Evolutionary conservation across 2,888 invertebrate species (phyloP).

Genomic region (Melinaea marsaeus): DNA sequence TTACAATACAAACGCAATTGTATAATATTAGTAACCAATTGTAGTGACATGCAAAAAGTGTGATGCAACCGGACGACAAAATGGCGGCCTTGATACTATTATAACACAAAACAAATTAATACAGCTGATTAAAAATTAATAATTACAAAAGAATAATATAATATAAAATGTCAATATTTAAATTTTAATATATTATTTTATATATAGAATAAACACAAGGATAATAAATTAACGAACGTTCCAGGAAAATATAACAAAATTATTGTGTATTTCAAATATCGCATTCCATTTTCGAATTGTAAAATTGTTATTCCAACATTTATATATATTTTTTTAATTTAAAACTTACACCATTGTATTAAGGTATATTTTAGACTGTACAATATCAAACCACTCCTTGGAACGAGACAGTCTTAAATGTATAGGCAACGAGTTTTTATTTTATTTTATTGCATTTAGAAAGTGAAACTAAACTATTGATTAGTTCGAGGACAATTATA

Average conservation of each 20-base stretch:
- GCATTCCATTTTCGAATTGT: slow-evolving; percentile 54
- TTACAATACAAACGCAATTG: too few relatives aligned
- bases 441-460: slow-evolving; percentile 14
- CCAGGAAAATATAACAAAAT: slow-evolving; percentile 23
- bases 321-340: not conserved
- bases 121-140: too few relatives aligned
- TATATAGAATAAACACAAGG: not conserved
- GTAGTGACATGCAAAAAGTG: too few relatives aligned
- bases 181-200: not conserved
- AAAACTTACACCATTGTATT: slow-evolving; percentile 6
- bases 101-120: too few relatives aligned
- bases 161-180: too few relatives aligned
- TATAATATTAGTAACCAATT: too few relatives aligned
- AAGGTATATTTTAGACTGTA: slow-evolving; percentile 13
- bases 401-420: slow-evolving; percentile 28
- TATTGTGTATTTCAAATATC: slow-evolving; percentile 44
- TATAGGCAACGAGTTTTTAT: slow-evolving; percentile 20
- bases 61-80: too few relatives aligned
- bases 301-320: slow-evolving; percentile 32
- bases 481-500: too few relatives aligned
- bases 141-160: too few relatives aligned
- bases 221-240: slow-evolving; percentile 6
- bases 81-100: too few relatives aligned
- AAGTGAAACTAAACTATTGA: slow-evolving; percentile 14
- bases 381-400: slow-evolving; percentile 34